Evolutionary conservation across 2,888 invertebrate species (phyloP), one percentile per base, ranked within the genome.

Genomic region (Andrena praecox): DNA sequence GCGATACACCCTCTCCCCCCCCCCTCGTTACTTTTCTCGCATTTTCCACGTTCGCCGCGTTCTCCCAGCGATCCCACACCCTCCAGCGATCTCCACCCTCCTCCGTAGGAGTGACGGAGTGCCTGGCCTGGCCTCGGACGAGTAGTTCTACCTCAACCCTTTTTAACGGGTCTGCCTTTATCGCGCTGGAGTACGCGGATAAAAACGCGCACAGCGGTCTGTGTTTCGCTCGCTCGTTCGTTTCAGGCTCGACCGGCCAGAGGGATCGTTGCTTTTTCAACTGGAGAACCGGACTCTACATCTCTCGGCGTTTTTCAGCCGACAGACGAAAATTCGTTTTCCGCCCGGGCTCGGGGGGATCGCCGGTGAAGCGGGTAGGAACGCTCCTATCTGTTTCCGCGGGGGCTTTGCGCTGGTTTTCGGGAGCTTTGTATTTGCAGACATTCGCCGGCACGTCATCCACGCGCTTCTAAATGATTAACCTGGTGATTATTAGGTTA

Each of bases 1-100:
- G 81, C 62, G 81, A 81, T 83, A 77, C 63, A 31, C 7, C 52
- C 68, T 0, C 27, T 50, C 48, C 20, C 42, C 35, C 20, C 24
- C 27, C 59, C 42, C 62, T 63, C 56, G 70, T 50, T 70, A 31
- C 50, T 68, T 67, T 62, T 60, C 20, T 24, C 62, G 24, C 62
- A 29, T 35, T 56, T 56, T 12, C 42, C 42, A 7, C 33, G 31
- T 42, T 42, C 42, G 10, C 35, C 52, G 20, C 20, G 7, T 10
- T 48, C 12, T n/a, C 5, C 7, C 60, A 7, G 33, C 33, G 31
- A 10, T 20, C 29, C 33, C 7, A 48, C 29, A 16, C 29, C 10
- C 20, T 4, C 42, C 42, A 42, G 3, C 16, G 33, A 8, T 72
- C 29, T 29, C n/a, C 31, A 20, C n/a, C 16, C 48, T 35, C 20